Base-by-base conservation (phyloP, 2,888 invertebrate genomes). In the Argyresthia albistria region DNA sequence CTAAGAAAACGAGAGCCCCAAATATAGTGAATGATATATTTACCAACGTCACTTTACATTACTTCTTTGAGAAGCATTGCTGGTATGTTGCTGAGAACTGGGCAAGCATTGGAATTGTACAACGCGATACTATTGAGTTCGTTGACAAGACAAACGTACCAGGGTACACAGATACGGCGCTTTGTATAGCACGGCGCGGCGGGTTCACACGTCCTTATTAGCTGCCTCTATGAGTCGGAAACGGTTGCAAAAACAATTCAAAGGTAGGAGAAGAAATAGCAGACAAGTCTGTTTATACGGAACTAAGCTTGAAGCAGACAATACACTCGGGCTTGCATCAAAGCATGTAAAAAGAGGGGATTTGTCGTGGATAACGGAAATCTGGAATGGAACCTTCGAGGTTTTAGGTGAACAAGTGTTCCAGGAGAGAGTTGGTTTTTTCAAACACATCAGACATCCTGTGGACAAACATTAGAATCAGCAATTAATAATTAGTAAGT, bases 161-260 rank as follows among this genome's bases (percentile, higher is more conserved):
- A 73, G 69, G 59, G 70, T 72, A 67, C 67, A 61, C 61, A 72
- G 64, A 65, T 65, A 61, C 61, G 60, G 60, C 58, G 62, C 62
- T 64, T 68, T 70, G 66, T 69, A 62, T 62, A 63, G 59, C 60
- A 60, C 56, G 51, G 55, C 57, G 56, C 56, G 51, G 55, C 57
- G 56, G 62, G 64, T 83, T 86, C 86, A 73, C 86, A 87, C 84
- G 84, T 87, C 75, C 83, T 67, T 84, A 84, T 80, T 84, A 80
- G 75, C 70, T 63, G 68, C 25, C 25, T 4, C 16, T 66, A 66
- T 65, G 67, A 71, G 74, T 81, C 81, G 83, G 83, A 83, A 83
- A 80, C 69, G 66, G 69, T 78, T 77, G 81, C 81, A 86, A 83
- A 83, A 84, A 82, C 79, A 36, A 16, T 46, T 37, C 46, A 49